Evolutionary conservation across 2,113 vertebrate species (phyloP).

Genomic region (Jacana jacana): DNA sequence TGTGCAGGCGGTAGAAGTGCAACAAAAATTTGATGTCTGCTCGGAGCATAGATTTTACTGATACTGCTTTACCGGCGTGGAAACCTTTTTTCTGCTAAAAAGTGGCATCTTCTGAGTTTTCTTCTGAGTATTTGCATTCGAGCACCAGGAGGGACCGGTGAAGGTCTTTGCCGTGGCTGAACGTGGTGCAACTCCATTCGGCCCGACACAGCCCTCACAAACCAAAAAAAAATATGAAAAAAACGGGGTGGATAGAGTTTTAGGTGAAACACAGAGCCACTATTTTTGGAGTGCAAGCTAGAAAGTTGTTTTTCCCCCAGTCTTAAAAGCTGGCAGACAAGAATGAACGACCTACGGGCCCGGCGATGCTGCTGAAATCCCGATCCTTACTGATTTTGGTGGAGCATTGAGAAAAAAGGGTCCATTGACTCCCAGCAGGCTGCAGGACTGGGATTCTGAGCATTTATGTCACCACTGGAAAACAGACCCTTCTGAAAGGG

Average conservation of each 20-base stretch:
- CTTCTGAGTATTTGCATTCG: not conserved
- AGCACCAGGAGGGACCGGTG: not conserved
- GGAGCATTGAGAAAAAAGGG: not conserved
- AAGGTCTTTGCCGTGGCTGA: not conserved
- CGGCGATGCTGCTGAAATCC: not conserved
- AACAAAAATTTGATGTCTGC: constrained; percentile 71
- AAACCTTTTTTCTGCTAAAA: constrained; percentile 62
- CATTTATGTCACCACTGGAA: not conserved
- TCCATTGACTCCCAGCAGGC: not conserved
- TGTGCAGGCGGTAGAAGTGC: constrained; percentile 65
- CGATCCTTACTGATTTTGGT: not conserved
- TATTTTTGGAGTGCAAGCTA: not conserved
- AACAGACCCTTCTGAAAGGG: not conserved
- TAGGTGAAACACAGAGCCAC: not conserved
- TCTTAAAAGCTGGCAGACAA: not conserved
- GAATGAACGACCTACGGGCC: not conserved
- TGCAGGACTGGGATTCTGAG: not conserved
- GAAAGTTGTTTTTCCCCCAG: not conserved
- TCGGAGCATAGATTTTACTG: constrained; percentile 71
- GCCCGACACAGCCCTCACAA: not conserved
- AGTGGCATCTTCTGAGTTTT: constrained; percentile 47
- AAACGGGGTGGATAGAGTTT: not conserved
- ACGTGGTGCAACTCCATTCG: not conserved
- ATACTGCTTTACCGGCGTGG: constrained; percentile 60
- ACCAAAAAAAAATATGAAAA: not conserved